Evolutionary conservation across 1,140 invertebrate genomes (phyloP), one percentile per base, ranked within the genome.

Genomic region (Gonatopus flavifemur): DNA sequence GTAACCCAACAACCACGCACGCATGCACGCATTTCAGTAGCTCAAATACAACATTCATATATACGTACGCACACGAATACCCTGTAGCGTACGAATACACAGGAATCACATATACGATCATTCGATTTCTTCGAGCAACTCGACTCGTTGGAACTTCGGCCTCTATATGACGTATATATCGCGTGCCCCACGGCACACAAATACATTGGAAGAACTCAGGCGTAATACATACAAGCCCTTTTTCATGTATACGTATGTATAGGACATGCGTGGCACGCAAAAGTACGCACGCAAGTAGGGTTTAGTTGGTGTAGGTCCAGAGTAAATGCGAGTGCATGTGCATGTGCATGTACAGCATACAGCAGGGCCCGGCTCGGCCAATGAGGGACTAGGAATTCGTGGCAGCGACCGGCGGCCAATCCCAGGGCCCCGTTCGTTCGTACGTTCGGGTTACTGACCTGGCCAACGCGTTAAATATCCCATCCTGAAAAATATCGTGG

Each of bases 381-480:
- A 76, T 76, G 64, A 68, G 62, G 66, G 62, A 36, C 50, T 64
- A 56, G 61, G 59, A 77, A 76, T 77, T 77, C 66, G 73, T 74
- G 70, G 71, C 70, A 73, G 62, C 62, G 64, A 57, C 63, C 56
- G 49, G 62, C 69, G 73, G 64, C 73, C 71, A 75, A 77, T 75
- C 64, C 67, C 62, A 62, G 66, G 68, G 66, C 68, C 69, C 70
- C 67, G 60, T 22, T 51, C 50, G 41, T 55, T 38, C 42, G 38
- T 24, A 15, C 12, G 38, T 22, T 43, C 50, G 59, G 74, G 74
- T 76, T 70, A 74, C 68, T 74, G 74, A 76, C 74, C 74, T 72
- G 60, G 64, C 69, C 71, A 73, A 72, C 70, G 72, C 74, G 74
- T 74, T 76, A 77, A 77, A 77, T 76, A 76, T 76, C 72, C 70